Percentiles rank a stretch among this genome's conserved stretches.
Evolutionary conservation across 2,113 vertebrate genomes (phyloP).

Genomic region (Serilophus lunatus): DNA sequence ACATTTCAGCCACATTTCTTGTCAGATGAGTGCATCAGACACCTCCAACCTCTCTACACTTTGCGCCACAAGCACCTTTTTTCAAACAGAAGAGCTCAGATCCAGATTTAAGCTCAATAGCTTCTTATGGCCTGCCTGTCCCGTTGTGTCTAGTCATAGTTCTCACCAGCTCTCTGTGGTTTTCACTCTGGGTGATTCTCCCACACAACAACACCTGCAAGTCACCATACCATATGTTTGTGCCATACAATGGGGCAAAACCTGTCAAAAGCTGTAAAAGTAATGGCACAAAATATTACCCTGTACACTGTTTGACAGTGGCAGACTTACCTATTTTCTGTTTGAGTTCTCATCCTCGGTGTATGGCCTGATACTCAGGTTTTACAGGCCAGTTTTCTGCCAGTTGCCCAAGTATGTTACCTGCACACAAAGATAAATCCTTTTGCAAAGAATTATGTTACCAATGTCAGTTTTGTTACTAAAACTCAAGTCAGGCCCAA

Average conservation of each 20-base stretch:
- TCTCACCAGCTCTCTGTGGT: not conserved
- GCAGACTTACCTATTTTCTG: not conserved
- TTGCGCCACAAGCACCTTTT: not conserved
- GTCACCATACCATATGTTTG: fast-evolving
- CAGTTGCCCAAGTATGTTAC: not conserved
- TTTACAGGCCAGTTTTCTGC: not conserved
- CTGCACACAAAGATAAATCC: not conserved
- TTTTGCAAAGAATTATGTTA: not conserved
- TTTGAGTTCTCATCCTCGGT: not conserved
- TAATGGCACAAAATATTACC: not conserved
- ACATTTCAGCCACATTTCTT: not conserved
- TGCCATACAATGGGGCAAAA: not conserved
- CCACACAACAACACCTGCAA: not conserved
- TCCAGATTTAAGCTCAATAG: not conserved
- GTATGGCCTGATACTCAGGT: not conserved
- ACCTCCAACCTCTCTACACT: too few species aligned
- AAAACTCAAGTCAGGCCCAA: not conserved
- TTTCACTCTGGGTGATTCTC: not conserved
- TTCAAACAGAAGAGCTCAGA: not conserved
- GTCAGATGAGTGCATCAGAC: not conserved
- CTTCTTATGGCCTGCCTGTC: not conserved
- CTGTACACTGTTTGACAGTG: not conserved
- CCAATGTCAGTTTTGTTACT: not conserved
- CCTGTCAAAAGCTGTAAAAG: not conserved
- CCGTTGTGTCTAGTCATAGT: not conserved